Percentiles rank a stretch among this genome's conserved stretches.
These are phyloP conservation scores for Enteromius mattozi DNA, from an alignment of 2,797 vertebrate species.

Conservation along the genomic window DNA sequence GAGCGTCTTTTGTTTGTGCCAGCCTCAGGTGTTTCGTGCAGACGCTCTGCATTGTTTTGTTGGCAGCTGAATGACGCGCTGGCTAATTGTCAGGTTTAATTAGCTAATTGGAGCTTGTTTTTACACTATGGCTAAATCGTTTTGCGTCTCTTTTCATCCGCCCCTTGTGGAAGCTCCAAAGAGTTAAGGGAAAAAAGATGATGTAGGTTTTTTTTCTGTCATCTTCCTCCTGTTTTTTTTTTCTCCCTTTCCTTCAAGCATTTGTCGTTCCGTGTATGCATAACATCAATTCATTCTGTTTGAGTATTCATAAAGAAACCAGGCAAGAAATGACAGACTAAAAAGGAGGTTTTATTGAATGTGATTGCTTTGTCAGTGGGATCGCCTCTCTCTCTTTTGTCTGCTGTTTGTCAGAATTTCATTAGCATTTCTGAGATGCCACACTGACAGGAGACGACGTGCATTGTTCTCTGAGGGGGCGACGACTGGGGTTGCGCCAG, in stretches of 20 bases:
- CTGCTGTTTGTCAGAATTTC: slow-evolving; percentile 53
- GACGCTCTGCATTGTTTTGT: slow-evolving; percentile 28
- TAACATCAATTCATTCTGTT: slow-evolving; percentile 50
- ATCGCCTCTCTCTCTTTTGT: slow-evolving; percentile 47
- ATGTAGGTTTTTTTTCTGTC: not conserved
- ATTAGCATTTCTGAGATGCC: slow-evolving; percentile 46
- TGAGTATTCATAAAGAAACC: slow-evolving; percentile 53
- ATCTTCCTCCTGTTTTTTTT: slow-evolving; percentile 8
- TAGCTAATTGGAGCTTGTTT: slow-evolving; percentile 62
- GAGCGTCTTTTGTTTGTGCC: slow-evolving; percentile 36
- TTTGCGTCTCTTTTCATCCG: slow-evolving; percentile 42
- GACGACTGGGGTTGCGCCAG: slow-evolving; percentile 1
- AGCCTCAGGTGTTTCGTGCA: slow-evolving; percentile 19
- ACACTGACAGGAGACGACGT: slow-evolving; percentile 35
- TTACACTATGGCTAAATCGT: slow-evolving; percentile 58
- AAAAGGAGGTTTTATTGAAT: slow-evolving; percentile 47
- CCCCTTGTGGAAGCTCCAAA: slow-evolving; percentile 46
- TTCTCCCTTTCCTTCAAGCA: slow-evolving; percentile 18
- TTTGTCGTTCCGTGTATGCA: slow-evolving; percentile 42
- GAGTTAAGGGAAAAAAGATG: slow-evolving; percentile 34
- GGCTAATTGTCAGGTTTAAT: slow-evolving; percentile 68
- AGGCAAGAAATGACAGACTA: slow-evolving; percentile 51
- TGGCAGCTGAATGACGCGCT: slow-evolving; percentile 34
- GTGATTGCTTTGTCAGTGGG: slow-evolving; percentile 48
- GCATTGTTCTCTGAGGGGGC: slow-evolving; percentile 43